Base-by-base conservation (phyloP, 2,888 invertebrate species). In the Drosophila algonquin region DNA sequence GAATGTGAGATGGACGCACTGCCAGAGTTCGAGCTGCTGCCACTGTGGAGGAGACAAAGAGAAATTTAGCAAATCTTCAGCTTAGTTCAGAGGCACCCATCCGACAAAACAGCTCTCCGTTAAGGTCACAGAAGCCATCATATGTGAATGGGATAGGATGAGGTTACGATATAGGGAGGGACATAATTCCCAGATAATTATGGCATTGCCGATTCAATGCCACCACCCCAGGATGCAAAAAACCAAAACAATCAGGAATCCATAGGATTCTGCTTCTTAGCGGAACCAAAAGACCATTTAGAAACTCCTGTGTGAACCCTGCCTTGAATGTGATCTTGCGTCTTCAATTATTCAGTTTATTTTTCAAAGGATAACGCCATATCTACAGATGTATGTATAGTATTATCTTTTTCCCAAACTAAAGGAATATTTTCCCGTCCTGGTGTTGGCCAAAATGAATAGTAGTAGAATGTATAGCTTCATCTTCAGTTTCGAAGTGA, bases 1-100 rank as follows among this genome's bases (percentile, higher is more conserved):
- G 97, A 97, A 90, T 96, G 97, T 68, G 96, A 96, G 92, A 96
- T 94, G 14, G 96, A 96, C 68, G 95, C 94, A 24, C 95, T 96
- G 1, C 95, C 95, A 27, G 95, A 88, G 30, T 73, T 86, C 6
- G 88, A 87, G 60, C 90, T 91, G 92, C 95, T 95, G 65, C 95
- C 95, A 90, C 95, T 95, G 68, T 70, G 27, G 9, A 40, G 8
- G 24, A 12, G 21, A 16, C 2, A 8, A 5, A 3, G 0, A 1
- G 6, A 24, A 54, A 9, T 54, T 9, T 3, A 6, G 21, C 3
- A 1, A 46, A 2, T 8, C 8, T 8, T 7, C 30, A 30, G 8
- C 8, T 30, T 8, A 30, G 30, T 30, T 30, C 12, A 21, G 30
- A 54, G n/a, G 45, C 50, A 27, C 44, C 21, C 68, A 57, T 18